Percentiles rank a stretch among this genome's conserved stretches.
Conservation (phyloP, 2,113 vertebrate species). For the Megaceryle torquata region DNA sequence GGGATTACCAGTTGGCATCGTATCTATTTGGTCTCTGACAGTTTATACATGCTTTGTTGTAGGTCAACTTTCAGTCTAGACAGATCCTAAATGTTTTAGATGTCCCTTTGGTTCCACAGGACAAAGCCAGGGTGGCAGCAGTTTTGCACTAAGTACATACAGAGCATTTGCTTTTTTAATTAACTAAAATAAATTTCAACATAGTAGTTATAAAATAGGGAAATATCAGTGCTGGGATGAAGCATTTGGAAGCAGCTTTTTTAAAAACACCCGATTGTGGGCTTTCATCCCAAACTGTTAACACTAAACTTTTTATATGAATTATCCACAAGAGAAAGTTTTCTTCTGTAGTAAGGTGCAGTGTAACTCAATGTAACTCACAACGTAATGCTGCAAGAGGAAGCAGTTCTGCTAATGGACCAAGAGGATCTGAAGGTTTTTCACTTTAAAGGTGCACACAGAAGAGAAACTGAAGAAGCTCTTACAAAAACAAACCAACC, state of each 20-base stretch:
- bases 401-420: background rate
- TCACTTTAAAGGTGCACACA: background rate
- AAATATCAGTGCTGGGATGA: background rate
- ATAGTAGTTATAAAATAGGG: background rate
- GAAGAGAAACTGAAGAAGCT: background rate
- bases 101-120: background rate
- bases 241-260: background rate
- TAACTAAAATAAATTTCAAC: background rate
- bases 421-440: background rate
- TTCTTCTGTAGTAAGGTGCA: background rate
- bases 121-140: background rate
- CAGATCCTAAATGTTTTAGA: background rate
- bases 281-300: background rate
- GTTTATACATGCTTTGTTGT: background rate
- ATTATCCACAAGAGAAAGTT: background rate
- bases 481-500: no score
- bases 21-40: background rate
- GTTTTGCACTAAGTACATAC: background rate
- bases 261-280: background rate
- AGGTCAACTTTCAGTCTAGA: background rate
- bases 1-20: accelerated
- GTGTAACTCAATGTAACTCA: no score
- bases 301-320: background rate
- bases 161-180: background rate
- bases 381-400: background rate